Evolutionary conservation across 1,140 invertebrate species (phyloP).

Genomic region (Branchinecta lynchi): DNA sequence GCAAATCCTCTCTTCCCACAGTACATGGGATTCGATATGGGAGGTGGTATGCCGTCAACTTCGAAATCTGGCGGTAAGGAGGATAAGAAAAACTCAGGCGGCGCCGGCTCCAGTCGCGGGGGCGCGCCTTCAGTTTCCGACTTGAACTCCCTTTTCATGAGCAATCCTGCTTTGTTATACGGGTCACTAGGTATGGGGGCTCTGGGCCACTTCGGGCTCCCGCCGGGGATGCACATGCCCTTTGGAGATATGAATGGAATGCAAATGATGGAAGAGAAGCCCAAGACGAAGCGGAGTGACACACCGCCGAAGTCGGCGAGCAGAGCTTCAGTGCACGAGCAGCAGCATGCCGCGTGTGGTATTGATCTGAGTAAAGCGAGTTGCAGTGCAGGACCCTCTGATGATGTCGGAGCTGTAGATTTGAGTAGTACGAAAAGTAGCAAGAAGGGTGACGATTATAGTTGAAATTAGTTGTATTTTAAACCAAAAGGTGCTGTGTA

Average conservation of each 20-base stretch:
- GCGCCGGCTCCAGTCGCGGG: neutral
- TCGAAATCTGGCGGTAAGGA: neutral
- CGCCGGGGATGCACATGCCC: neutral
- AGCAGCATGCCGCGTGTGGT: neutral
- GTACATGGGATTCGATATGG: neutral
- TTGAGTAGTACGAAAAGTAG: constrained; percentile 10
- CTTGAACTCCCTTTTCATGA: neutral
- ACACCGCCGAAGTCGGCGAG: neutral
- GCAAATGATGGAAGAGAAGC: neutral
- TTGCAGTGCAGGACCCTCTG: neutral
- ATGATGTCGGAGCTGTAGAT: neutral
- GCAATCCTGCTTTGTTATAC: neutral
- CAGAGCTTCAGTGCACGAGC: neutral
- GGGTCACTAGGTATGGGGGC: neutral
- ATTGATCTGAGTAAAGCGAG: neutral
- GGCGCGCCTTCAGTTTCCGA: neutral
- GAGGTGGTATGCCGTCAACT: neutral
- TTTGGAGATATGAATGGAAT: neutral
- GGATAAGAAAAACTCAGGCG: neutral
- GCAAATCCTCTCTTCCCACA: constrained; percentile 1
- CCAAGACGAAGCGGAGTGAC: neutral
- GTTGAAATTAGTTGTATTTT: neutral
- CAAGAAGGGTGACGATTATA: neutral
- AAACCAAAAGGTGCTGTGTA: neutral
- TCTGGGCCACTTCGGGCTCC: neutral